Conservation (phyloP, 2,888 invertebrate genomes). For the Apamea epomidion region DNA sequence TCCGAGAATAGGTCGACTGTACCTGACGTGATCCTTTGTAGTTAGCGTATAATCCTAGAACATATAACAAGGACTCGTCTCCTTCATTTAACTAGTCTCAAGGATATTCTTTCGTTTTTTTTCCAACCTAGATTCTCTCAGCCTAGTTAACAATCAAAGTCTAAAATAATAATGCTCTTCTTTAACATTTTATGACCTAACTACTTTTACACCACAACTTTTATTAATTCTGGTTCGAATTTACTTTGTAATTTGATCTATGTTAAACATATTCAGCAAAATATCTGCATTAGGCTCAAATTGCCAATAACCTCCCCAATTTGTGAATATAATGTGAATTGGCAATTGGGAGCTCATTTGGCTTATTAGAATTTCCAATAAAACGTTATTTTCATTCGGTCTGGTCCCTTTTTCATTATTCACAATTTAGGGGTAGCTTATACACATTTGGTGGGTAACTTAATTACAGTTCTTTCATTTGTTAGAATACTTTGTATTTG, state of each 20-base stretch:
- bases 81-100: background rate
- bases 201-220: background rate
- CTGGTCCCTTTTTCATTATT: constrained; percentile 12
- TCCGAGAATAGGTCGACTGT: background rate
- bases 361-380: constrained; percentile 28
- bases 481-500: background rate
- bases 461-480: background rate
- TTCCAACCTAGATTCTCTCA: background rate
- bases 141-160: background rate
- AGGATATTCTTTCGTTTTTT: background rate
- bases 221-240: background rate
- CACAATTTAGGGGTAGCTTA: background rate
- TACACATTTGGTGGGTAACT: background rate
- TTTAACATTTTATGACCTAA: background rate
- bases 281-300: constrained; percentile 4
- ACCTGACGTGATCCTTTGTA: constrained; percentile 7
- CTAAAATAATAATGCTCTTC: background rate
- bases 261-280: background rate
- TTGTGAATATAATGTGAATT: constrained; percentile 29
- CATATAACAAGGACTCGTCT: background rate
- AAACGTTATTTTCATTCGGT: constrained; percentile 29
- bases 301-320: constrained; percentile 15
- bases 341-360: constrained; percentile 36
- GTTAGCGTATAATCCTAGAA: constrained; percentile 11
- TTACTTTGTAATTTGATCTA: background rate